Evolutionary conservation across 2,888 invertebrate species (phyloP).

Genomic region (Papilio demoleus): DNA sequence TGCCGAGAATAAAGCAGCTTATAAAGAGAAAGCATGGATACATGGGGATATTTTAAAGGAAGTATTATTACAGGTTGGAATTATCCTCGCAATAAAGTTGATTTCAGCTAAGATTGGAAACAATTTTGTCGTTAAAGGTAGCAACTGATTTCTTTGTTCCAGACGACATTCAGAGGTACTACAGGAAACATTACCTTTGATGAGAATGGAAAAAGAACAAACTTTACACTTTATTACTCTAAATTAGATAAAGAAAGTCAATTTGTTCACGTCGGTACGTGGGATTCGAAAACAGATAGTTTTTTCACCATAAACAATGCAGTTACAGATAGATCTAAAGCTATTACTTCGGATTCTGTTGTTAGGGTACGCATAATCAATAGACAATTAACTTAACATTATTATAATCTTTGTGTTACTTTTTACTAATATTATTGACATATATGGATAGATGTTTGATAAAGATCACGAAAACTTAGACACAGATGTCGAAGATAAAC

Average conservation of each 20-base stretch:
- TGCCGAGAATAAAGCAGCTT: constrained; percentile 84
- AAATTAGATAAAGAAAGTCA: constrained; percentile 79
- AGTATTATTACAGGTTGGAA: constrained; percentile 57
- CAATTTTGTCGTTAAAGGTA: background rate
- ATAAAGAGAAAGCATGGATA: constrained; percentile 61
- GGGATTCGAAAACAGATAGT: constrained; percentile 74
- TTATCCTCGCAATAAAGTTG: background rate
- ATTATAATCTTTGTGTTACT: too few species aligned
- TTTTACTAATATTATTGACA: too few species aligned
- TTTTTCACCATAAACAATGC: constrained; percentile 55
- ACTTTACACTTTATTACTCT: constrained; percentile 84
- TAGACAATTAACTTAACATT: background rate
- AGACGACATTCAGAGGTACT: constrained; percentile 82
- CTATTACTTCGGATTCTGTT: constrained; percentile 76
- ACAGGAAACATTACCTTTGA: constrained; percentile 88
- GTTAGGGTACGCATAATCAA: constrained; percentile 79
- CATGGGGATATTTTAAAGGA: constrained; percentile 58
- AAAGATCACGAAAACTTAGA: too few species aligned
- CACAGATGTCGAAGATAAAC: too few species aligned
- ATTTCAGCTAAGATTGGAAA: background rate
- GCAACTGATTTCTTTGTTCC: constrained; percentile 45
- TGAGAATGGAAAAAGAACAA: constrained; percentile 84
- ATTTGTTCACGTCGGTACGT: constrained; percentile 80
- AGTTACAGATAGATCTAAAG: constrained; percentile 62
- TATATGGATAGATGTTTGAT: too few species aligned